Evolutionary conservation across 2,888 invertebrate genomes (phyloP).

Genomic region (Dilophus febrilis): DNA sequence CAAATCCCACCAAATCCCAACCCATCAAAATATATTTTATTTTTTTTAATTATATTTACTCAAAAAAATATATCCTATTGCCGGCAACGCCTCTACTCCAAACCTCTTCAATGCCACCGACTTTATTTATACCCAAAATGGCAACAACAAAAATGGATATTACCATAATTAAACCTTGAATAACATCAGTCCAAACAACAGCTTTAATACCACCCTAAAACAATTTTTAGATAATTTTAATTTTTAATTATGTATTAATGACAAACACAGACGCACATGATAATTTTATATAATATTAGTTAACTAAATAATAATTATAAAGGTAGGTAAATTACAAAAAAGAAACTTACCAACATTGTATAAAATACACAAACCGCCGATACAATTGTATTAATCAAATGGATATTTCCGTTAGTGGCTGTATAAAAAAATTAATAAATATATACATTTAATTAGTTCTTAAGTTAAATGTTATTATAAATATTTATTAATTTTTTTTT

Average conservation of each 20-base stretch:
- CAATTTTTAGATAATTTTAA: neutral
- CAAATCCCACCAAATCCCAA: neutral
- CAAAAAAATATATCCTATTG: conserved; percentile 22
- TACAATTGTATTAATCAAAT: conserved; percentile 35
- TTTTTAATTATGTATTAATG: neutral
- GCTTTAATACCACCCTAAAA: conserved; percentile 33
- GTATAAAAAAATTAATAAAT: conserved; percentile 3
- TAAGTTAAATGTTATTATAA: too few relatives aligned
- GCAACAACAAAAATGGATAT: conserved; percentile 26
- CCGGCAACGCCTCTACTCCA: conserved; percentile 23
- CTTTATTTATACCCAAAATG: conserved; percentile 23
- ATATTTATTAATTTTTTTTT: too few relatives aligned
- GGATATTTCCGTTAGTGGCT: conserved; percentile 39
- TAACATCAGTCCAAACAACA: conserved; percentile 36
- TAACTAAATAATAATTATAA: too few relatives aligned
- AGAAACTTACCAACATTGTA: conserved; percentile 39
- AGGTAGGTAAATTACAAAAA: too few relatives aligned
- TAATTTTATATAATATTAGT: too few relatives aligned
- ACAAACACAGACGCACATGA: conserved; percentile 4
- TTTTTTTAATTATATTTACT: neutral
- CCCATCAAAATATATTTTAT: conserved; percentile 1
- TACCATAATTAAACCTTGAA: conserved; percentile 30
- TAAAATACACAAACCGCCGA: conserved; percentile 39
- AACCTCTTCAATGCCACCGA: conserved; percentile 28
- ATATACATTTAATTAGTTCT: too few relatives aligned